Conservation (phyloP, 2,113 vertebrate genomes). For the Pitta sordida region DNA sequence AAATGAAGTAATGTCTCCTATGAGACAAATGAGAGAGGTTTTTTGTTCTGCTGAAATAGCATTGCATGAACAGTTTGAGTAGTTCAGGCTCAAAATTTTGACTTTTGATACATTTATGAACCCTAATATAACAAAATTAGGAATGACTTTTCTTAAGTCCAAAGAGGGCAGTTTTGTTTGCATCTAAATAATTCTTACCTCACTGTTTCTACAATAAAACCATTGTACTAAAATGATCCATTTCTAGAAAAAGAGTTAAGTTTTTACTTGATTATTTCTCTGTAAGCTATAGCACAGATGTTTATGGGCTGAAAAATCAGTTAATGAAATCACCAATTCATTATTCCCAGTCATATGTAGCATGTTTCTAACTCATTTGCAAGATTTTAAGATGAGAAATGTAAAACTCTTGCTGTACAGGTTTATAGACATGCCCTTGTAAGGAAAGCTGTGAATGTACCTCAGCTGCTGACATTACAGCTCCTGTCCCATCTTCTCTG, state of each 20-base stretch:
- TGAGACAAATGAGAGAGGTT: constrained; percentile 39
- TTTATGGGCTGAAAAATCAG: neutral
- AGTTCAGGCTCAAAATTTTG: neutral
- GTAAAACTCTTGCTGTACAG: neutral
- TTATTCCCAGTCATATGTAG: neutral
- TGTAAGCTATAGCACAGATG: neutral
- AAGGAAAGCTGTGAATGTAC: neutral
- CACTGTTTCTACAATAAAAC: neutral
- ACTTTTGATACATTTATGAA: neutral
- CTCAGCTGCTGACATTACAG: neutral
- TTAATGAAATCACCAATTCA: neutral
- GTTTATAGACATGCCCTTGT: neutral
- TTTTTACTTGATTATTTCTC: neutral
- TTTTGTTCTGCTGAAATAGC: constrained; percentile 59
- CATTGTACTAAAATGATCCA: neutral
- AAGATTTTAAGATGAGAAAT: neutral
- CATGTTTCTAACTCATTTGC: neutral
- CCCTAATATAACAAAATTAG: neutral
- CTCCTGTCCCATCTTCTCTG: neutral
- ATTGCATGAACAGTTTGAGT: constrained; percentile 41
- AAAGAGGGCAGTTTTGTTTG: neutral
- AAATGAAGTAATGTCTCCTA: constrained; percentile 36
- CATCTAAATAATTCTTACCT: neutral
- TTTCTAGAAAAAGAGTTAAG: neutral
- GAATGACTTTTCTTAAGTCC: neutral